Conservation (phyloP, 2,888 invertebrate species). For the Drosophila seclusa region DNA sequence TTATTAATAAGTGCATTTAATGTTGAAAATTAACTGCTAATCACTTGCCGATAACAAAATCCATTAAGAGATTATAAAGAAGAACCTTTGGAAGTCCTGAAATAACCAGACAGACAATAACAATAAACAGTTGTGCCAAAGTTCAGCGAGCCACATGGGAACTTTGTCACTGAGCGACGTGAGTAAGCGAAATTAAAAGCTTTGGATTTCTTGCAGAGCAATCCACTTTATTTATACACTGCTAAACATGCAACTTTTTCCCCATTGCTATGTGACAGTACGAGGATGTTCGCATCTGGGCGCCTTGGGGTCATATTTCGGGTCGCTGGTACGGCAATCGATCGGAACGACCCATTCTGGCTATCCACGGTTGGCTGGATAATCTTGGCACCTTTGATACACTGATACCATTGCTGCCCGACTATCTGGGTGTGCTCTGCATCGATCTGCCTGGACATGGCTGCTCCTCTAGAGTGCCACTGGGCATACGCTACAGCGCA, state of each 20-base stretch:
- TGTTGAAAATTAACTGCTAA: background rate
- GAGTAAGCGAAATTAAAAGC: conserved; percentile 33
- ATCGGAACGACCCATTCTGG: conserved; percentile 88
- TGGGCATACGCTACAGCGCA: conserved; percentile 85
- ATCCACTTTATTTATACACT: conserved; percentile 45
- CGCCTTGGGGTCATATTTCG: conserved; percentile 89
- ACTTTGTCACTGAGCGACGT: conserved; percentile 54
- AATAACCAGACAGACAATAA: background rate
- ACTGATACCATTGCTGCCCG: conserved; percentile 87
- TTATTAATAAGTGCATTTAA: background rate
- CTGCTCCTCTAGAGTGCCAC: conserved; percentile 87
- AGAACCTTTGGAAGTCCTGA: conserved; percentile 28
- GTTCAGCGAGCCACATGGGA: conserved; percentile 41
- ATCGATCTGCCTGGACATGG: conserved; percentile 90
- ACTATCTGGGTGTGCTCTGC: conserved; percentile 86
- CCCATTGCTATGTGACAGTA: conserved; percentile 64
- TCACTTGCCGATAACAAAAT: background rate
- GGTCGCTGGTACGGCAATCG: conserved; percentile 89
- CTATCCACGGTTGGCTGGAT: conserved; percentile 91
- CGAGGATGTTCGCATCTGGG: conserved; percentile 88
- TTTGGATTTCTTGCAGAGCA: background rate
- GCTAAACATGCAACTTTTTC: conserved; percentile 13
- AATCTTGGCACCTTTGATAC: conserved; percentile 90
- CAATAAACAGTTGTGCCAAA: conserved; percentile 21
- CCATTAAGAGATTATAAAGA: conserved; percentile 1